Base-by-base conservation (phyloP, 2,113 vertebrate genomes). In the Cacatua alba region DNA sequence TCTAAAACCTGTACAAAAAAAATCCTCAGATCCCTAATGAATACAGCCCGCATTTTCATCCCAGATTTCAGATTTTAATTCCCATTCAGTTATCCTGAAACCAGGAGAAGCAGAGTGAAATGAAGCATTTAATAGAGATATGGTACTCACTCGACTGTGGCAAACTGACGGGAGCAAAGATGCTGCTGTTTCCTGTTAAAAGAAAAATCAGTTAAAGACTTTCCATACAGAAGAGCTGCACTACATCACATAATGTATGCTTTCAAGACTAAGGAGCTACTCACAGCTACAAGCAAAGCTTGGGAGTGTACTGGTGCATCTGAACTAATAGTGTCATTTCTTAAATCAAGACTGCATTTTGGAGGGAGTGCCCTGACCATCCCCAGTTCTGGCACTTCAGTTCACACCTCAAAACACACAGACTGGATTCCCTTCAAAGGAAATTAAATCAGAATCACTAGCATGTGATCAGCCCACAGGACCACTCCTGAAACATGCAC, bases 71-170 rank as follows among this genome's bases (percentile, higher is more conserved):
- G 55, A 65, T n/a, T 28, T 87, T 23, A 55, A 51, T 20, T 48
- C 82, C 48, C 76, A 49, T 10, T 29, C n/a, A 49, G 46, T 69
- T 35, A 44, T 52, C 62, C 51, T 35, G 37, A 43, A 13, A 13
- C 26, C 55, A 23, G 64, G 31, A 46, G 52, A 63, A 74, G 51
- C 21, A 52, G 51, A 77, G 80, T n/a, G 43, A 39, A 86, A 46
- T 1, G 25, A 57, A 71, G 65, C 25, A 29, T 23, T 67, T 13
- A 31, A 25, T 4, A 43, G 25, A 46, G 19, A 46, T 48, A 11
- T 1, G 7, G 68, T 87, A 99, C 99, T 99, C 97, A 99, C 99
- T 99, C 43, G 98, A 98, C 80, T 98, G 97, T 13, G 98, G 99
- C 94, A 99, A 97, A 52, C 98, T 97, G 84, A 99, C 98, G 1